Conservation (phyloP, 2,888 invertebrate species). For the Callinectes sapidus region DNA sequence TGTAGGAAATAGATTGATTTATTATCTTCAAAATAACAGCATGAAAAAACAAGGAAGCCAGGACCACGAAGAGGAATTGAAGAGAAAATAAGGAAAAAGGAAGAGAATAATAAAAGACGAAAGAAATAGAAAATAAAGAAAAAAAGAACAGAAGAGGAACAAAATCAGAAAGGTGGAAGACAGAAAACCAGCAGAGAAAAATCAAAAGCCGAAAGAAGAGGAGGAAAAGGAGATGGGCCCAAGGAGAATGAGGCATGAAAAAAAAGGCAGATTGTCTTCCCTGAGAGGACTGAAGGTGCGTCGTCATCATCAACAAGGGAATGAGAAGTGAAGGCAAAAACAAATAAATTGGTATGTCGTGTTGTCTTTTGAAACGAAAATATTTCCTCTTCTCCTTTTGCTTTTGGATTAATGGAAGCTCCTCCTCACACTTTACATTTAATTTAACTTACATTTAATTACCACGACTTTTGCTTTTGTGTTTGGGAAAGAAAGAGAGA, state of each 20-base stretch:
- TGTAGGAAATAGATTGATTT: neutral
- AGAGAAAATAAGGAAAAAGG: neutral
- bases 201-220: neutral
- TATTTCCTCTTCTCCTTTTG: neutral
- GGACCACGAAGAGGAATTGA: neutral
- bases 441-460: neutral
- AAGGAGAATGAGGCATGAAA: neutral
- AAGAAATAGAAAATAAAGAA: neutral
- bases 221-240: neutral
- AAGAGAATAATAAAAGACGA: neutral
- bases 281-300: neutral
- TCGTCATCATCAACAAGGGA: neutral
- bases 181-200: neutral
- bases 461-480: neutral
- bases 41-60: neutral
- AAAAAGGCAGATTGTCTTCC: slow-evolving; percentile 1
- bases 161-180: neutral
- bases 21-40: neutral
- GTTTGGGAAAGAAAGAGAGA: neutral
- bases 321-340: neutral
- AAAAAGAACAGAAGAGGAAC: neutral
- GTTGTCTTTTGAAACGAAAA: neutral
- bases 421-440: neutral
- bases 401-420: neutral
- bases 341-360: neutral